Base-by-base conservation (phyloP, 1,140 invertebrate species). In the Muscidifurax raptorellus region DNA sequence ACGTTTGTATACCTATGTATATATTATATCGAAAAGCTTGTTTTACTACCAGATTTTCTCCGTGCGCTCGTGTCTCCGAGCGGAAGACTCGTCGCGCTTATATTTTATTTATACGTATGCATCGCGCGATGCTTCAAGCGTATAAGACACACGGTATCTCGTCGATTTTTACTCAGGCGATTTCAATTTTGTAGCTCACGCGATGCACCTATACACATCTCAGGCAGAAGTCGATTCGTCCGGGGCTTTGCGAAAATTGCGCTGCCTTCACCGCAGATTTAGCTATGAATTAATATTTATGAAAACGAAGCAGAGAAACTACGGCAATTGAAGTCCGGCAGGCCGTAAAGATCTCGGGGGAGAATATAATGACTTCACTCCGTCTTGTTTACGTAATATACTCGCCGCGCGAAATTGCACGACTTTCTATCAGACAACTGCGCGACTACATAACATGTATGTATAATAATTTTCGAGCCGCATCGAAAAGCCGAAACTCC, bases 41-140 rank as follows among this genome's bases (percentile, higher is more conserved):
- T 69, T 69, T 69, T 28, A 69, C 66, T 69, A 69, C 66, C 66
- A 69, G 66, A 69, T 69, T 69, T 15, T 15, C 9, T 27, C 30
- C 25, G 66, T 28, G 64, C 64, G 10, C 64, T 27, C 10, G 27
- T 69, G 72, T 36, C 9, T 3, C 72, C 72, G 32, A 74, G 72
- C 32, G 72, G 72, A 74, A 74, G 32, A 74, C 30, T 44, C 72
- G 28, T 36, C 13, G 72, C 32, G n/a, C 3, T 18, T 74, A 36
- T 40, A 40, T 3, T 9, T 5, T 28, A 22, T 30, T 6, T 30
- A 72, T 32, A 32, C 2, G 5, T 0, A n/a, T 72, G 71, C 71
- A 72, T 36, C 71, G 71, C 71, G 71, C 30, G 32, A 36, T 72
- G n/a, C 71, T 72, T 30, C 30, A n/a, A 72, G 18, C 27, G 12